Base-by-base conservation (phyloP, 2,797 vertebrate species). In the Melanotaenia maccullochi region DNA sequence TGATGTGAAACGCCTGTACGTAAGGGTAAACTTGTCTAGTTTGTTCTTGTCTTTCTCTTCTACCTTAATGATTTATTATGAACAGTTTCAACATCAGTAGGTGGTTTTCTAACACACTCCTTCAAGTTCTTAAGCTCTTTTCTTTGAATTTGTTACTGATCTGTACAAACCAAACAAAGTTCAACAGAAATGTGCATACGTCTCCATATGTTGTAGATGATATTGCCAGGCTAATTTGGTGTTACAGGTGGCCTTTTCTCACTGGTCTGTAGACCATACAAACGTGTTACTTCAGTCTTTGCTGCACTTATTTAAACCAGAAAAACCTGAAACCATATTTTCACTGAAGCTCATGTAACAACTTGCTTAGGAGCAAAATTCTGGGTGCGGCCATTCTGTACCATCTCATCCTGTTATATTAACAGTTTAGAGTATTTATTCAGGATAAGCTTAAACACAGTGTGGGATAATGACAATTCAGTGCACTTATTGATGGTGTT, bases 81-180 rank as follows among this genome's bases (percentile, higher is more conserved):
- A 42, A 42, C 16, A 44, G 42, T 44, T 44, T 44, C 1, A 42
- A 42, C 12, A 40, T 13, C 13, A 42, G 3, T 44, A 44, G 4
- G 16, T 6, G 4, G 5, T 13, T 44, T 44, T 8, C 18, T 20
- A 18, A 18, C 42, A 5, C 42, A 44, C 18, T 44, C 20, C 2
- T 5, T 44, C 42, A 20, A 44, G 18, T 42, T 5, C 40, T 16
- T 42, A 5, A 42, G 4, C n/a, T 51, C 9, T 42, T 52, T 24
- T 52, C 52, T 71, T 25, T 32, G 62, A 72, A 59, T 30, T 32
- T 30, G 64, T 72, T 44, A 63, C 72, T 63, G 33, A 72, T 54
- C 52, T 12, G 1, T 55, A 7, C 20, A 58, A 42, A 33, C 20
- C 25, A 71, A 76, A 71, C 36, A 60, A 25, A 42, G 30, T 28